Percentiles rank a stretch among this genome's conserved stretches.
These are phyloP conservation scores for Trichopoda pennipes DNA, from an alignment of 2,888 invertebrate genomes.

Conservation along the genomic window DNA sequence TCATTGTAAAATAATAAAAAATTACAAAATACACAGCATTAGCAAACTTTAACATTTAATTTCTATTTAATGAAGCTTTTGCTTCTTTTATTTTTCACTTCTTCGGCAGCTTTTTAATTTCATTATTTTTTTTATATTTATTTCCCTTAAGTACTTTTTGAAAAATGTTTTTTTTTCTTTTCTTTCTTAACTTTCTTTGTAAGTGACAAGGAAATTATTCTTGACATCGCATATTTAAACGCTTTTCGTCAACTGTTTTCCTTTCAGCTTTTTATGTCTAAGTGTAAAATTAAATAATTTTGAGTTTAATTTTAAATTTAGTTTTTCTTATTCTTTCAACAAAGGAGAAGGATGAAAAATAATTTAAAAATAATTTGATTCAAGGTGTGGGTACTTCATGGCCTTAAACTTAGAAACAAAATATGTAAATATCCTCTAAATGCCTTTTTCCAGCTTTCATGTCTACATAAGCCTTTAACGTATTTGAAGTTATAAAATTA, in stretches of 20 bases:
- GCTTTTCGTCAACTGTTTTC: conserved; percentile 4
- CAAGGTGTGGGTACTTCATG: too few relatives aligned
- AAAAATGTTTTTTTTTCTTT: background rate
- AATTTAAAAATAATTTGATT: too few relatives aligned
- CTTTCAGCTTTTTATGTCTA: background rate
- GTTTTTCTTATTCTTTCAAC: background rate
- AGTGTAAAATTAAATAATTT: background rate
- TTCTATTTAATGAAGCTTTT: background rate
- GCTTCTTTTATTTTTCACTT: background rate
- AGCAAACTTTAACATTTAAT: too few relatives aligned
- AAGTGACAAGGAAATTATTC: conserved; percentile 32
- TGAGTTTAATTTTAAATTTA: background rate
- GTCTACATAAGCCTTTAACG: too few relatives aligned
- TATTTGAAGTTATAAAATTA: too few relatives aligned
- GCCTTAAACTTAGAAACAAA: too few relatives aligned
- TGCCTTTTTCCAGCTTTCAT: too few relatives aligned
- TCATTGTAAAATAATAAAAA: too few relatives aligned
- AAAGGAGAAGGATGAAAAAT: too few relatives aligned
- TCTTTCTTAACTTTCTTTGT: background rate
- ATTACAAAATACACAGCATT: too few relatives aligned
- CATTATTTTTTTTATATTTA: conserved; percentile 7
- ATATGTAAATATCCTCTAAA: too few relatives aligned
- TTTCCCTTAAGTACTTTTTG: conserved; percentile 27
- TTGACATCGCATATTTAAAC: conserved; percentile 32
- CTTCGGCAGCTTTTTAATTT: background rate